Base-by-base conservation (phyloP, 2,797 vertebrate species). In the Thunnus albacares region DNA sequence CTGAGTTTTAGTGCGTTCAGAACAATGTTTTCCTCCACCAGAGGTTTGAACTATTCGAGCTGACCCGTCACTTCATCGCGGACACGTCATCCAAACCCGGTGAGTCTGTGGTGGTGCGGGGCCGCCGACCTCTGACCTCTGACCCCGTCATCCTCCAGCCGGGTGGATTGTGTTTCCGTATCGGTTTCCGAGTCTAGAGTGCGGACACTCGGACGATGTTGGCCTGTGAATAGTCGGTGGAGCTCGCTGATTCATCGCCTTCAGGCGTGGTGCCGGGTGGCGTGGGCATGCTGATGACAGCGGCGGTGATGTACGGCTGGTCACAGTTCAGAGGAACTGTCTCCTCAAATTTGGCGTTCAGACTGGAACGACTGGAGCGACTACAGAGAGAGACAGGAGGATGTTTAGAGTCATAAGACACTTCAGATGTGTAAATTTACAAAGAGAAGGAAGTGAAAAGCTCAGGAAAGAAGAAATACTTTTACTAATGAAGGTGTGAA, bases 181-280 rank as follows among this genome's bases (percentile, higher is more conserved):
- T 59, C 2, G 18, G 28, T 24, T 4, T 30, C 28, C 5, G 13
- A 26, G 41, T 94, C 96, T 97, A 99, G 93, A 99, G 96, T 17
- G 98, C 97, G 2, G 98, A 99, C 82, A 98, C 97, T 92, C 97
- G 95, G 86, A 99, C 97, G 64, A 98, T 96, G 94, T 97, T 98
- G 92, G 96, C 93, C 91, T 96, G 97, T 2, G 95, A 95, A 83
- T 96, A 97, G 83, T 96, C 94, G 0, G 93, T 92, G 81, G 96
- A 95, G 71, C 95, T 93, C 72, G 95, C 85, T 61, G 96, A 96
- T 61, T 96, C 91, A 0, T 96, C 93, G 59, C 95, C 96, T 82
- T 96, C 96, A 0, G 96, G 96, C 0, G 96, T 95, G 87, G 95
- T 96, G 74, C 96, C 91, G 1, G 96, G 96, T 4, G 97, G 96